These are phyloP conservation scores for Scaptodrosophila lebanonensis DNA, from an alignment of 1,140 invertebrate genomes.

Conservation along the genomic window DNA sequence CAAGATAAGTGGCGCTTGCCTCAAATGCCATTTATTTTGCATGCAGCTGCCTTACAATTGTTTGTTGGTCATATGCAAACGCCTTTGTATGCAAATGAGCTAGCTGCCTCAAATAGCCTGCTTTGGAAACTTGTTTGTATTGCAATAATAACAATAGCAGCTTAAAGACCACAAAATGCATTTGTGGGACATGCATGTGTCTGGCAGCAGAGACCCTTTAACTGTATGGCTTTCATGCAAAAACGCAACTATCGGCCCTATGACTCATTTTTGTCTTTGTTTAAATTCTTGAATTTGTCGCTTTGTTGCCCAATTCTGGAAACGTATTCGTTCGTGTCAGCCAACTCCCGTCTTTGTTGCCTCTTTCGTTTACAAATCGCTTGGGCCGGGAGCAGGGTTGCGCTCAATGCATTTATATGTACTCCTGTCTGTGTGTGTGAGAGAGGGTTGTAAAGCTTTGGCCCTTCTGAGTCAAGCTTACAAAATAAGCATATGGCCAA, in stretches of 20 bases:
- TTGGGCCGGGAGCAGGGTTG: constrained; percentile 16
- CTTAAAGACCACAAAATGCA: constrained; percentile 15
- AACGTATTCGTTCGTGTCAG: constrained; percentile 14
- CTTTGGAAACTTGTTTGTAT: no score
- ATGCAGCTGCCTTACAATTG: constrained; percentile 36
- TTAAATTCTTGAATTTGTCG: constrained; percentile 44
- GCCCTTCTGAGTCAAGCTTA: constrained; percentile 39
- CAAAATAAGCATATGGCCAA: constrained; percentile 53
- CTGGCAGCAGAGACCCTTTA: constrained; percentile 19
- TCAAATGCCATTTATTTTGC: no score
- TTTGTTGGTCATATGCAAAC: constrained; percentile 53
- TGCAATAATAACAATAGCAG: no score
- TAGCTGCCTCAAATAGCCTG: constrained; percentile 7
- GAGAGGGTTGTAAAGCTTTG: constrained; percentile 4
- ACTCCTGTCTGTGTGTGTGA: constrained; percentile 14
- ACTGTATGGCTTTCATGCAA: constrained; percentile 27
- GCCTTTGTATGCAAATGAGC: constrained; percentile 71
- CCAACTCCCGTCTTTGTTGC: constrained; percentile 32
- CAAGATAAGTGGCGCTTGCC: no score
- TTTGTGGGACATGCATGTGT: constrained; percentile 36
- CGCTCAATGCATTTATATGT: no score
- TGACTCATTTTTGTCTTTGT: constrained; percentile 36
- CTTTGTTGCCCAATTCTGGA: constrained; percentile 41
- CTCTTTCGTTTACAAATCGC: constrained; percentile 13
- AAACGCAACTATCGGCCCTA: constrained; percentile 1